phyloP scores from a whole-genome alignment of 2,113 vertebrate species.

The Parotia lawesii region DNA sequence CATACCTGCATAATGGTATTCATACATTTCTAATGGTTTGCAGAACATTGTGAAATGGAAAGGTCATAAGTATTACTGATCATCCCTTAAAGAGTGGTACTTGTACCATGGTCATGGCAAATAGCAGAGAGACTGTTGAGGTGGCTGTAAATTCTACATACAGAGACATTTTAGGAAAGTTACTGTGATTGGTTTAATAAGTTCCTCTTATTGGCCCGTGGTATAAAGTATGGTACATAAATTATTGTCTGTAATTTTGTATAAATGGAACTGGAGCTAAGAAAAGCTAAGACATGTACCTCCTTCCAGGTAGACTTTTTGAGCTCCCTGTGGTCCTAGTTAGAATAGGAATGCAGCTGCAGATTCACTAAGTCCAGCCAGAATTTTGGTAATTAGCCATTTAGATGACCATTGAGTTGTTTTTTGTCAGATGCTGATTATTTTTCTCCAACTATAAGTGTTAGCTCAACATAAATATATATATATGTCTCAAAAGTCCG shows the following conservation, averaged over 20 bases:
- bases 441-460: neutral
- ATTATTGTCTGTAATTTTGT: neutral
- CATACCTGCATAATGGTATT: neutral
- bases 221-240: neutral
- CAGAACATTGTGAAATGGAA: neutral
- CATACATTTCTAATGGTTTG: neutral
- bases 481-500: neutral
- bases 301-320: neutral
- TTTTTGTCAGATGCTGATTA: neutral
- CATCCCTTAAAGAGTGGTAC: neutral
- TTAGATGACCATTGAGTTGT: neutral
- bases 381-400: neutral
- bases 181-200: neutral
- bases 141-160: neutral
- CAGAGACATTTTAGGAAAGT: neutral
- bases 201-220: neutral
- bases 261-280: neutral
- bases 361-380: neutral
- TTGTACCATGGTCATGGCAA: neutral
- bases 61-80: neutral
- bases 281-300: neutral
- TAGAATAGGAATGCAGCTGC: neutral
- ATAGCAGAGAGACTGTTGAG: neutral
- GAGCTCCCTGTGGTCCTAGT: neutral
- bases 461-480: neutral